Percentiles rank a stretch among this genome's conserved stretches.
Evolutionary conservation across 2,113 vertebrate genomes (phyloP).

Genomic region (Vulpes lagopus): DNA sequence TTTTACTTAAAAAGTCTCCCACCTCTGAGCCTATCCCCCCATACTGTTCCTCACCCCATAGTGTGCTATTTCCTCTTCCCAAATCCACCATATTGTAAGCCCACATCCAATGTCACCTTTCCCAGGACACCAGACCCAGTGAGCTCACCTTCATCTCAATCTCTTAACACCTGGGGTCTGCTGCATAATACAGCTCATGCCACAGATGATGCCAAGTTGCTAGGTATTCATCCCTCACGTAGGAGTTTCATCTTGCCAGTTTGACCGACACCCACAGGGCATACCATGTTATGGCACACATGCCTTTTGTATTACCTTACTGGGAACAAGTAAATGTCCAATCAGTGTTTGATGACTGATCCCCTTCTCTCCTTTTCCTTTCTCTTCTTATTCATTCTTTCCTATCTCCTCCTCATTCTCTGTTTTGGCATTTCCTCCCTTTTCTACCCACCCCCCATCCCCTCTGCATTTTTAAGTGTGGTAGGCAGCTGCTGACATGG

Average conservation of each 20-base stretch:
- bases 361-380: not conserved
- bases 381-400: not conserved
- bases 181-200: accelerated
- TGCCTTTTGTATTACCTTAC: not conserved
- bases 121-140: not conserved
- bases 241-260: not conserved
- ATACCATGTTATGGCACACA: accelerated
- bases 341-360: not conserved
- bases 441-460: not conserved
- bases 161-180: not conserved
- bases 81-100: not conserved
- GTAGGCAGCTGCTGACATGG: accelerated
- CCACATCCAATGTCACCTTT: not conserved
- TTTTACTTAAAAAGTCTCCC: not conserved
- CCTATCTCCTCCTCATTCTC: not conserved
- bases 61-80: not conserved
- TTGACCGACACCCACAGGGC: not conserved
- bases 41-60: not conserved
- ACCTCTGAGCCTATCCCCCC: not conserved
- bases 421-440: not conserved
- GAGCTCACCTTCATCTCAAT: not conserved
- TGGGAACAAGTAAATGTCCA: not conserved
- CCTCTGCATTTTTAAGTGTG: not conserved
- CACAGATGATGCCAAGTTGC: not conserved
- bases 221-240: accelerated